Conservation (phyloP, 2,113 vertebrate species). For the Elephantulus edwardii region DNA sequence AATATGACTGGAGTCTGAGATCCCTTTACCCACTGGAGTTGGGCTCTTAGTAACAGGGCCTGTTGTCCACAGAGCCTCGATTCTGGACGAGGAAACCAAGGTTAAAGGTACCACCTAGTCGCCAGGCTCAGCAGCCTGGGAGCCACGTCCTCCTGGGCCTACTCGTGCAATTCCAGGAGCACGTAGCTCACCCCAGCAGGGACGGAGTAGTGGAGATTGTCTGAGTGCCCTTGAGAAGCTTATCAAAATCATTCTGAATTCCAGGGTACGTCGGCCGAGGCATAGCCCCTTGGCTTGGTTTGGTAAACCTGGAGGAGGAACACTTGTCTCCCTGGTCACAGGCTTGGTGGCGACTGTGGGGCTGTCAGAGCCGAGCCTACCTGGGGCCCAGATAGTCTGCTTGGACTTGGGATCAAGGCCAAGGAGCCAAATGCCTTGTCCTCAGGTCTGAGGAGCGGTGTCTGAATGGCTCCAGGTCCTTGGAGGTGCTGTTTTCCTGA, state of each 20-base stretch:
- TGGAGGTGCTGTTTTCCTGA: not conserved
- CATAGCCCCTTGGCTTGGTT: too few species aligned
- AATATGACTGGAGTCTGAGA: not conserved
- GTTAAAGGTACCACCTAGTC: not conserved
- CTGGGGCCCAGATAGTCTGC: too few species aligned
- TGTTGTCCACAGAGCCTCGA: accelerated
- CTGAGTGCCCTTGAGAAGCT: too few species aligned
- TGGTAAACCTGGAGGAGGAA: not conserved
- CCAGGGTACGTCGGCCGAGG: too few species aligned
- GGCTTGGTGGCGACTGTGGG: too few species aligned
- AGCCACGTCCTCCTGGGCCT: not conserved
- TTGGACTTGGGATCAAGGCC: too few species aligned
- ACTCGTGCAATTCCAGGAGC: too few species aligned
- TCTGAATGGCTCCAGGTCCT: not conserved
- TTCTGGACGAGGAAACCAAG: not conserved
- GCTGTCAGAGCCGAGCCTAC: not conserved
- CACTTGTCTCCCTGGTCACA: accelerated
- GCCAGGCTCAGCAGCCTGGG: not conserved
- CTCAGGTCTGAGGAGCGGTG: not conserved
- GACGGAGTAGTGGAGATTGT: too few species aligned
- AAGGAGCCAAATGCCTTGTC: not conserved
- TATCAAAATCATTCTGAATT: too few species aligned
- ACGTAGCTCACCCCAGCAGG: too few species aligned
- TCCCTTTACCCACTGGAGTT: not conserved
- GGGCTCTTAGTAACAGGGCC: not conserved